Evolutionary conservation across 2,797 vertebrate species (phyloP).

Genomic region (Pseudopleuronectes americanus): DNA sequence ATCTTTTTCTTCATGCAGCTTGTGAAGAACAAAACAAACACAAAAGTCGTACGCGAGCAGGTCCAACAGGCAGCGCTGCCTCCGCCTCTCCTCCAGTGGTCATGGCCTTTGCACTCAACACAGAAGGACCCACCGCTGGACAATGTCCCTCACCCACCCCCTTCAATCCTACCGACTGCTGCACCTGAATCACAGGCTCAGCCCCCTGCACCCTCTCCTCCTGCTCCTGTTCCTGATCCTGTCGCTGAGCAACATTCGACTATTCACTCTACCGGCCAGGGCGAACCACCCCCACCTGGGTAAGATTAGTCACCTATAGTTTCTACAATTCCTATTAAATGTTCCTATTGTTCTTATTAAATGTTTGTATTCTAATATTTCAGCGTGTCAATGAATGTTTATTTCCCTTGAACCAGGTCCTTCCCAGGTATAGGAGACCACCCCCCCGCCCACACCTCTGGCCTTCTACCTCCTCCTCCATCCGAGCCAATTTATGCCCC

Average conservation of each 20-base stretch:
- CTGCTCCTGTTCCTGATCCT: not conserved
- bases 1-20: too few species aligned
- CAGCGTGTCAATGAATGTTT: too few species aligned
- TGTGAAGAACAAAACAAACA: constrained; percentile 96
- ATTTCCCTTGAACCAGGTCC: too few species aligned
- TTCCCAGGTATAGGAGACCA: too few species aligned
- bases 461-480: constrained; percentile 79
- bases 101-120: constrained; percentile 85
- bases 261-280: constrained; percentile 52
- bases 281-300: constrained; percentile 77
- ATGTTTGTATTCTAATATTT: too few species aligned
- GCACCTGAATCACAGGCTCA: too few species aligned
- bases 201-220: too few species aligned
- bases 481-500: constrained; percentile 89
- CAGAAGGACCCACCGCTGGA: constrained; percentile 93
- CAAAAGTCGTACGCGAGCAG: constrained; percentile 85
- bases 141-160: constrained; percentile 42
- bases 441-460: constrained; percentile 65
- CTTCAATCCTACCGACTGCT: not conserved
- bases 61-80: constrained; percentile 79
- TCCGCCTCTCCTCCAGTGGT: constrained; percentile 83
- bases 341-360: too few species aligned
- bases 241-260: constrained; percentile 62
- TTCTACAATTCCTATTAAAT: not conserved
- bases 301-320: constrained; percentile 35